phyloP scores from a whole-genome alignment of 2,888 invertebrate genomes.

The Drosophila macrospina region DNA sequence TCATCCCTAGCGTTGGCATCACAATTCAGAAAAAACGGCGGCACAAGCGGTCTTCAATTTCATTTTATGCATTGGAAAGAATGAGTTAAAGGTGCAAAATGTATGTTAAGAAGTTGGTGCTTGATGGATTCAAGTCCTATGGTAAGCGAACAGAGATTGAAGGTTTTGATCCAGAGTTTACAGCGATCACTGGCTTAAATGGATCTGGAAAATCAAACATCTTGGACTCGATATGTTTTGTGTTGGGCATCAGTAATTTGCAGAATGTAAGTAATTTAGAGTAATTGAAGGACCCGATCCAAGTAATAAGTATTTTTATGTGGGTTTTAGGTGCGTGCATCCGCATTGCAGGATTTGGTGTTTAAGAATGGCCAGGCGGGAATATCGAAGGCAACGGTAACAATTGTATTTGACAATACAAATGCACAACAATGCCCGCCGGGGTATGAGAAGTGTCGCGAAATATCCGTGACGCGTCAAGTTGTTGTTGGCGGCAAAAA shows the following conservation, averaged over 20 bases:
- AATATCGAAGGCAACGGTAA: constrained; percentile 97
- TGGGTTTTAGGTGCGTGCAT: constrained; percentile 91
- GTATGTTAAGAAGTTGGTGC: constrained; percentile 95
- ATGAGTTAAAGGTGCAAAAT: constrained; percentile 86
- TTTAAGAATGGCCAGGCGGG: constrained; percentile 99
- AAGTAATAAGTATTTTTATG: background rate
- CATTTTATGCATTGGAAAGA: constrained; percentile 3
- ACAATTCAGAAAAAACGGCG: constrained; percentile 53
- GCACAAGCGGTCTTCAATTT: constrained; percentile 27
- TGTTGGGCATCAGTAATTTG: constrained; percentile 97
- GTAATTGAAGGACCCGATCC: no score
- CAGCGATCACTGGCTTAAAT: constrained; percentile 99
- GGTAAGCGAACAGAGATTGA: constrained; percentile 95
- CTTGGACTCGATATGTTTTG: constrained; percentile 98
- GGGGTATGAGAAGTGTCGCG: constrained; percentile 95
- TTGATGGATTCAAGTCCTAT: constrained; percentile 99
- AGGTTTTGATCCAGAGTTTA: constrained; percentile 97
- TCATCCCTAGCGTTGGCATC: constrained; percentile 48
- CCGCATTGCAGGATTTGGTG: constrained; percentile 96
- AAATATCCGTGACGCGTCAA: constrained; percentile 97
- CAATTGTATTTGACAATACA: constrained; percentile 97
- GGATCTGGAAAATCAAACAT: constrained; percentile 99
- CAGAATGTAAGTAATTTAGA: constrained; percentile 89
- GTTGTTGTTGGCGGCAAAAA: constrained; percentile 94
- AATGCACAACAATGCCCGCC: constrained; percentile 93